Percentiles rank a stretch among this genome's conserved stretches.
Evolutionary conservation across 2,797 vertebrate genomes (phyloP).

Genomic region (Bothrops alternatus): DNA sequence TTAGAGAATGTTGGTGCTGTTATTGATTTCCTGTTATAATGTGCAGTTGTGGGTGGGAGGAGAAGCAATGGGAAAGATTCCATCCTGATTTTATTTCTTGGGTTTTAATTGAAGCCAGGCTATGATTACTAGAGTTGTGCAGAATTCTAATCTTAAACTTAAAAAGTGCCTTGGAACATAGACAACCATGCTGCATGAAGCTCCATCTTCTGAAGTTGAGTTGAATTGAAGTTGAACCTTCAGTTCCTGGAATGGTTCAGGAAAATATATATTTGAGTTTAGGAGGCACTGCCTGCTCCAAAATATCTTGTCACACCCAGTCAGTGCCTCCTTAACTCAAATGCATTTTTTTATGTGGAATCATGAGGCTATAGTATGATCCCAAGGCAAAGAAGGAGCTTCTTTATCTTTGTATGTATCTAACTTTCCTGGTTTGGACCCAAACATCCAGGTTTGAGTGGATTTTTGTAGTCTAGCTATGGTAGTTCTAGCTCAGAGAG

Average conservation of each 20-base stretch:
- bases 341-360: neutral
- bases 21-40: neutral
- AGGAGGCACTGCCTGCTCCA: neutral
- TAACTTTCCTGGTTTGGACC: neutral
- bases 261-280: neutral
- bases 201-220: neutral
- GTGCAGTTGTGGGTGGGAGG: neutral
- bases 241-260: neutral
- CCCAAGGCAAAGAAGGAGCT: neutral
- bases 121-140: neutral
- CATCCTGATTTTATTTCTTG: neutral
- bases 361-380: neutral
- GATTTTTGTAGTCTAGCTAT: neutral
- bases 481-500: neutral
- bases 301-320: neutral
- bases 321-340: neutral
- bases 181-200: neutral
- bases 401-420: neutral
- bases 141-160: neutral
- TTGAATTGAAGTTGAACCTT: neutral
- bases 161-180: neutral
- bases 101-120: neutral
- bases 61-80: neutral
- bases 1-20: neutral
- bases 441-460: neutral